These are phyloP conservation scores for Amphipoea oculea DNA, from an alignment of 2,888 invertebrate species.

Conservation along the genomic window DNA sequence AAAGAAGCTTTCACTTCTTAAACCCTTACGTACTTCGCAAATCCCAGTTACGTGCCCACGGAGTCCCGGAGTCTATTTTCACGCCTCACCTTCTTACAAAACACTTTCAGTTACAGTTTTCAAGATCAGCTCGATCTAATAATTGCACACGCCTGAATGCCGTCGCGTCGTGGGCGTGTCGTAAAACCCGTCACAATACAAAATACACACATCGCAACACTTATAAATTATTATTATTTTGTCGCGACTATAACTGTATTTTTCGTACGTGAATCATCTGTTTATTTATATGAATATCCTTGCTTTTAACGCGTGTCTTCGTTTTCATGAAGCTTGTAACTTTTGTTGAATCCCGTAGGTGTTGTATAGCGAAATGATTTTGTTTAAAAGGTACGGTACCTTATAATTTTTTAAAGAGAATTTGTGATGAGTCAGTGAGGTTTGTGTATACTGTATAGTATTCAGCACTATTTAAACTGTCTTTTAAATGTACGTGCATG, in stretches of 20 bases:
- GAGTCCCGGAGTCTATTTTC: not conserved
- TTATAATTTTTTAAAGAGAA: not conserved
- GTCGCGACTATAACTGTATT: conserved; percentile 32
- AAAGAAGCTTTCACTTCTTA: not conserved
- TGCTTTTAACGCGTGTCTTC: not conserved
- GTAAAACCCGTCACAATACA: conserved; percentile 46
- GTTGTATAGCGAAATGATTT: not conserved
- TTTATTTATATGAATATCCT: conserved; percentile 25
- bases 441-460: not conserved
- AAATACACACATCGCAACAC: conserved; percentile 39
- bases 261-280: conserved; percentile 46
- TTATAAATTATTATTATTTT: conserved; percentile 43
- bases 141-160: conserved; percentile 30
- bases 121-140: conserved; percentile 31
- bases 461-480: not conserved
- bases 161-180: conserved; percentile 44
- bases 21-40: not conserved
- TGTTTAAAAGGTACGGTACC: not conserved
- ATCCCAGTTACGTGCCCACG: not conserved
- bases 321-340: not conserved
- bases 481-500: not conserved
- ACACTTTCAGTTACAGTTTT: conserved; percentile 24
- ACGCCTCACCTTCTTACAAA: not conserved
- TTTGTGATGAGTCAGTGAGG: not conserved
- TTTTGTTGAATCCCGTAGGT: not conserved